Percentiles rank a stretch among this genome's conserved stretches.
These are phyloP conservation scores for Notolabrus celidotus DNA, from an alignment of 2,797 vertebrate species.

Conservation along the genomic window DNA sequence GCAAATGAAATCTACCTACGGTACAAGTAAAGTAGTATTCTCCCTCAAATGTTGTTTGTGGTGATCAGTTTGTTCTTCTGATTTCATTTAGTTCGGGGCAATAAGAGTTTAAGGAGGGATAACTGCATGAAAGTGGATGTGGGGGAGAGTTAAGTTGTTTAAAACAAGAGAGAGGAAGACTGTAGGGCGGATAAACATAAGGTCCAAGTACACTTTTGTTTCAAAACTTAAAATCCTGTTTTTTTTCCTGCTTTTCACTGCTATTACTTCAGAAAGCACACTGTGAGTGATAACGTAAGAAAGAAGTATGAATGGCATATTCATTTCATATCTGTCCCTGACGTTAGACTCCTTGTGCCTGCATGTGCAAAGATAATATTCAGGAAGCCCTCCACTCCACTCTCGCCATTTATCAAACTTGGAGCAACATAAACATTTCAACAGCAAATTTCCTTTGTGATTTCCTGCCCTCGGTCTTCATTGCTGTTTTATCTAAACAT, in stretches of 20 bases:
- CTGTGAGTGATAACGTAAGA: conserved; percentile 8
- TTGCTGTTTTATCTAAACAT: conserved; percentile 32
- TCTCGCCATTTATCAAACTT: too few relatives aligned
- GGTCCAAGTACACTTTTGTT: neutral
- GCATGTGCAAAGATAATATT: conserved; percentile 9
- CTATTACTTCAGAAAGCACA: neutral
- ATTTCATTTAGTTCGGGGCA: too few relatives aligned
- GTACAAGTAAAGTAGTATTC: too few relatives aligned
- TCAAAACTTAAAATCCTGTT: neutral
- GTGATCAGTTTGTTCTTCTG: too few relatives aligned
- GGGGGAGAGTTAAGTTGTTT: neutral
- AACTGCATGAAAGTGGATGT: neutral
- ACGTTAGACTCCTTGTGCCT: neutral
- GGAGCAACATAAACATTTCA: conserved; percentile 69
- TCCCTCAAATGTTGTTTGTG: too few relatives aligned
- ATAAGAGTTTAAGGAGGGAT: too few relatives aligned
- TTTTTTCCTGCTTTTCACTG: conserved; percentile 30
- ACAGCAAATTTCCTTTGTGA: conserved; percentile 51
- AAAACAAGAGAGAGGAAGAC: neutral
- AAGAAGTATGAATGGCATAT: conserved; percentile 19
- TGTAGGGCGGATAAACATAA: neutral
- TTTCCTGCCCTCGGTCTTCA: conserved; percentile 51
- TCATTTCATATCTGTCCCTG: conserved; percentile 33
- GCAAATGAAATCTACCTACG: too few relatives aligned
- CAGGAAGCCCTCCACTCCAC: conserved; percentile 50